A percentile compares a stretch with the other conserved stretches of the same genome.
Evolutionary conservation across 2,888 invertebrate genomes (phyloP).

Genomic region (Pinctada fucata): DNA sequence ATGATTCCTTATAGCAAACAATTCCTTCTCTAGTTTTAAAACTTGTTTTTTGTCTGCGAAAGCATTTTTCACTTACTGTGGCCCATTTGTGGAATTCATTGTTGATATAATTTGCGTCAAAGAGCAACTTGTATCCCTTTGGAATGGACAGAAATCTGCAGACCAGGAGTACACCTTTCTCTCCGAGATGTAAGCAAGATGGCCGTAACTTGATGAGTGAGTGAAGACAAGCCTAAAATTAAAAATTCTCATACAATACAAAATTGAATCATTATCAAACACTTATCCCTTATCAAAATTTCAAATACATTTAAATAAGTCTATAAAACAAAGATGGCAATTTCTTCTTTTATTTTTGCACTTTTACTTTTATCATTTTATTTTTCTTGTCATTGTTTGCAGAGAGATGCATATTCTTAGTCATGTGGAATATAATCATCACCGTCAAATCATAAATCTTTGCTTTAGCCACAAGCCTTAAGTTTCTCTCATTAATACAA

Average conservation of each 20-base stretch:
- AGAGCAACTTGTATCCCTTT: slow-evolving; percentile 83
- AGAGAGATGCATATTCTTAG: too few species aligned
- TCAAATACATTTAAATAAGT: background rate
- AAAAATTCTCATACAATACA: background rate
- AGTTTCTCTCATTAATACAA: too few species aligned
- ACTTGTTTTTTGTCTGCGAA: too few species aligned
- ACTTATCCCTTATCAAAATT: background rate
- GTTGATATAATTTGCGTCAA: slow-evolving; percentile 82
- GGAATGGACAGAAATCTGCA: slow-evolving; percentile 86
- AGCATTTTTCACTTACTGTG: slow-evolving; percentile 60
- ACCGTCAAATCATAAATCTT: too few species aligned
- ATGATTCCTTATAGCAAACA: too few species aligned
- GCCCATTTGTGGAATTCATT: slow-evolving; percentile 89
- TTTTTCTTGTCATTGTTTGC: too few species aligned
- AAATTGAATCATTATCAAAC: background rate
- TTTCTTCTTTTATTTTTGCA: background rate
- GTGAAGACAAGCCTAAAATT: slow-evolving; percentile 83
- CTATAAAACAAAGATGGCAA: background rate
- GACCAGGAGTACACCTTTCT: slow-evolving; percentile 87
- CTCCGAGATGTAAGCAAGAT: slow-evolving; percentile 82
- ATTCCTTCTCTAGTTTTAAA: too few species aligned
- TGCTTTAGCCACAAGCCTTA: too few species aligned
- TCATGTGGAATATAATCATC: too few species aligned
- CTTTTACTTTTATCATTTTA: too few species aligned
- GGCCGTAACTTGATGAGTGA: slow-evolving; percentile 87